A percentile compares a stretch with the other conserved stretches of the same genome.
These are phyloP conservation scores for Theonella swinhoei DNA, from an alignment of 37 sponge, comb jelly and placozoan species.

Conservation along the genomic window DNA sequence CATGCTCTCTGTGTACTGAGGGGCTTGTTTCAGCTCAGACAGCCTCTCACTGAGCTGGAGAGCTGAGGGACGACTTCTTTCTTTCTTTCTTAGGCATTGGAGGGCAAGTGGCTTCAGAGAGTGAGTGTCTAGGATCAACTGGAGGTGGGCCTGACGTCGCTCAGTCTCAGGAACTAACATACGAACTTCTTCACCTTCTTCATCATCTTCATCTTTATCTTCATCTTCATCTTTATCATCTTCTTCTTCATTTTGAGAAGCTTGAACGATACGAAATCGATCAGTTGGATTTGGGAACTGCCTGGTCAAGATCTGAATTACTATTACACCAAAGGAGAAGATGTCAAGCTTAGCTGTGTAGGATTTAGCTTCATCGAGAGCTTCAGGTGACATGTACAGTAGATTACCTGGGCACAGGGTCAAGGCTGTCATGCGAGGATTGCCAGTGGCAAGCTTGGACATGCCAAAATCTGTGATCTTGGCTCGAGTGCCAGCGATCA, in stretches of 20 bases:
- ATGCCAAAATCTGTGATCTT: slow-evolving; percentile 42
- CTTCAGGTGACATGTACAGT: slow-evolving; percentile 35
- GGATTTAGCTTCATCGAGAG: not conserved
- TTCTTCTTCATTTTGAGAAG: too few species aligned
- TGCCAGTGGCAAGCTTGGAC: not conserved
- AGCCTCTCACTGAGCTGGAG: too few species aligned
- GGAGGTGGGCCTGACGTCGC: not conserved
- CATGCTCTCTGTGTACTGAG: not conserved
- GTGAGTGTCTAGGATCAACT: not conserved
- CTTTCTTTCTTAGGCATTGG: not conserved
- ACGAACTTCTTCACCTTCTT: too few species aligned
- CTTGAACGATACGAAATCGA: too few species aligned
- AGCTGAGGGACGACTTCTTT: too few species aligned
- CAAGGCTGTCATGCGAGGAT: not conserved
- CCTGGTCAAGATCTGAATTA: slow-evolving; percentile 7
- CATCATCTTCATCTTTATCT: too few species aligned
- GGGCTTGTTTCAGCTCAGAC: not conserved
- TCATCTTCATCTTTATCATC: too few species aligned
- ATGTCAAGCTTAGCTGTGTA: slow-evolving; percentile 19
- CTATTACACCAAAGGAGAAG: too few species aligned
- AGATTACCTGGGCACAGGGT: slow-evolving; percentile 29
- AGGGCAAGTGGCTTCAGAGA: not conserved
- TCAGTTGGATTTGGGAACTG: slow-evolving; percentile 8
- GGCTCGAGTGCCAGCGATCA: not conserved
- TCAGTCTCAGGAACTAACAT: not conserved